Evolutionary conservation across 2,888 invertebrate genomes (phyloP).

Genomic region (Chromoteleia sp.): DNA sequence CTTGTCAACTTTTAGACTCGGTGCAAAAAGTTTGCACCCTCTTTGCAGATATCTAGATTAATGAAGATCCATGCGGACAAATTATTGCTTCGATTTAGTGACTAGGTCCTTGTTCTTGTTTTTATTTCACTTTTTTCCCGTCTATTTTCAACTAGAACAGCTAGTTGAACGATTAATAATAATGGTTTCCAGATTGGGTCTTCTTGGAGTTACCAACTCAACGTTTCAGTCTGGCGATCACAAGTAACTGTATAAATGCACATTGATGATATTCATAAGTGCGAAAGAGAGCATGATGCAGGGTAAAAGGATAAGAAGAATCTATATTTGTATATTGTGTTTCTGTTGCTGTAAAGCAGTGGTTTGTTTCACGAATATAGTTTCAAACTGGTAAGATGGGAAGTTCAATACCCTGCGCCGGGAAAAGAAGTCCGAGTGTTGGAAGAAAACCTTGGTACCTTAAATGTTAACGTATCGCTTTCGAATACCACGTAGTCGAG

Average conservation of each 20-base stretch:
- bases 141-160: background rate
- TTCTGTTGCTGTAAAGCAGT: background rate
- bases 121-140: background rate
- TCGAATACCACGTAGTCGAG: slow-evolving; percentile 83
- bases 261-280: slow-evolving; percentile 12
- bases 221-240: no score
- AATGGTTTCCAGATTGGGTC: background rate
- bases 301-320: slow-evolving; percentile 75
- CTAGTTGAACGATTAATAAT: background rate
- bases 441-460: slow-evolving; percentile 67
- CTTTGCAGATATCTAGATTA: slow-evolving; percentile 42
- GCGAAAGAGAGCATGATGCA: slow-evolving; percentile 73
- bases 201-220: no score
- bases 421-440: slow-evolving; percentile 11
- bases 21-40: slow-evolving; percentile 30
- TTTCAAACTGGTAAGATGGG: background rate
- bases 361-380: background rate
- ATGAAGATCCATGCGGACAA: slow-evolving; percentile 47
- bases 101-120: slow-evolving; percentile 61
- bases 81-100: slow-evolving; percentile 69
- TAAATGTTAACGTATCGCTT: slow-evolving; percentile 82
- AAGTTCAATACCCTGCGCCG: slow-evolving; percentile 27
- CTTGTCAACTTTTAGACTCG: slow-evolving; percentile 31
- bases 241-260: no score
- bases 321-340: background rate